Conservation (phyloP, 2,797 vertebrate species). For the Sparidentex hasta region DNA sequence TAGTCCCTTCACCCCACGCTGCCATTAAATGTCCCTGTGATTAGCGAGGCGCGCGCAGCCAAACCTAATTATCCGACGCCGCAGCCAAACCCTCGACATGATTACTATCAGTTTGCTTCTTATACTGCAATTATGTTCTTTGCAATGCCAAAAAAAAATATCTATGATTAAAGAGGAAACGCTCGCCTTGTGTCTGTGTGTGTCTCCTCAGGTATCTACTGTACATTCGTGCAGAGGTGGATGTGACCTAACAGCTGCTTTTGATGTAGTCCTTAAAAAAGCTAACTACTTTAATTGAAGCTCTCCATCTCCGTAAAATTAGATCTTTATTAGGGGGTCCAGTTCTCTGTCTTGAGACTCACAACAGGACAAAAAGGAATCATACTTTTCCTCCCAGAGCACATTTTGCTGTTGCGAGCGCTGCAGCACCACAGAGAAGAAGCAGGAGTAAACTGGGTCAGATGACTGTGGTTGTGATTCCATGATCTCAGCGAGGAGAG, state of each 20-base stretch:
- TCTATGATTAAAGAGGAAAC: conserved; percentile 74
- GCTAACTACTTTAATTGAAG: conserved; percentile 2
- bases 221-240: neutral
- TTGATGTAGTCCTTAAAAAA: conserved; percentile 23
- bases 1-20: conserved; percentile 80
- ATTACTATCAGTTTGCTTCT: conserved; percentile 85
- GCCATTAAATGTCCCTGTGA: conserved; percentile 84
- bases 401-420: conserved; percentile 37
- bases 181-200: conserved; percentile 21
- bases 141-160: conserved; percentile 69
- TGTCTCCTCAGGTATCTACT: conserved; percentile 5
- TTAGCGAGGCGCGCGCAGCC: conserved; percentile 85
- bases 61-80: conserved; percentile 87
- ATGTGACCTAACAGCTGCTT: conserved; percentile 16
- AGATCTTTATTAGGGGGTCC: conserved; percentile 10
- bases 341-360: conserved; percentile 31
- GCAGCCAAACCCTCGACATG: conserved; percentile 82
- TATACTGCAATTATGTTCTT: conserved; percentile 88
- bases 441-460: conserved; percentile 78
- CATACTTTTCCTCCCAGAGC: conserved; percentile 11
- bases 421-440: conserved; percentile 60
- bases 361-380: conserved; percentile 25
- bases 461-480: conserved; percentile 68
- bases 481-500: conserved; percentile 54
- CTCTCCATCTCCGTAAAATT: conserved; percentile 13